Conservation (phyloP, 2,797 vertebrate genomes). For the Peromyscus attwateri region DNA sequence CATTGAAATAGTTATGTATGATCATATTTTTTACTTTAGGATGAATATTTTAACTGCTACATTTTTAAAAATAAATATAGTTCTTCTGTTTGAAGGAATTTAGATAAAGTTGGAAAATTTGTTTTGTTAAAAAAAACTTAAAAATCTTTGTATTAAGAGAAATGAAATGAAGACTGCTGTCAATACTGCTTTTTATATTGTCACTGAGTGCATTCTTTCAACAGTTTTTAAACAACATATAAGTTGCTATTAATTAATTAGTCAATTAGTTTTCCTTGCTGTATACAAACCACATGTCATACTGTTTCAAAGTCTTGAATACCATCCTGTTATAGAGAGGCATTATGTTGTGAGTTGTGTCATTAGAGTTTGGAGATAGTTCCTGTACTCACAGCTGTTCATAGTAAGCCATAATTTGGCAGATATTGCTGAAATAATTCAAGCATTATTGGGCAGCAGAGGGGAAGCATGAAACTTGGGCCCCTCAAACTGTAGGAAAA, state of each 20-base stretch:
- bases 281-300: neutral
- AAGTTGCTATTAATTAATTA: neutral
- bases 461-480: neutral
- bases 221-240: neutral
- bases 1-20: constrained; percentile 15
- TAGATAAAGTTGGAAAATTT: constrained; percentile 47
- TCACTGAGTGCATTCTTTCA: constrained; percentile 15
- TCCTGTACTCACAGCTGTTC: constrained; percentile 1
- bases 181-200: neutral
- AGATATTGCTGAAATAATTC: constrained; percentile 5
- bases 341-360: neutral
- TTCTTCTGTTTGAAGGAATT: constrained; percentile 51
- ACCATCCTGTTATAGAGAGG: neutral
- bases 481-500: neutral
- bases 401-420: neutral
- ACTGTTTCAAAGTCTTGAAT: constrained; percentile 13
- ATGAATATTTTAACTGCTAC: constrained; percentile 40
- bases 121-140: constrained; percentile 43
- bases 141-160: constrained; percentile 14
- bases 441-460: neutral
- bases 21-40: constrained; percentile 26
- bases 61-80: constrained; percentile 51
- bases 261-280: constrained; percentile 12
- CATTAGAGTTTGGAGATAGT: constrained; percentile 18
- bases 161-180: constrained; percentile 1